Conservation (phyloP, 2,797 vertebrate genomes). For the Australoheros facetus region DNA sequence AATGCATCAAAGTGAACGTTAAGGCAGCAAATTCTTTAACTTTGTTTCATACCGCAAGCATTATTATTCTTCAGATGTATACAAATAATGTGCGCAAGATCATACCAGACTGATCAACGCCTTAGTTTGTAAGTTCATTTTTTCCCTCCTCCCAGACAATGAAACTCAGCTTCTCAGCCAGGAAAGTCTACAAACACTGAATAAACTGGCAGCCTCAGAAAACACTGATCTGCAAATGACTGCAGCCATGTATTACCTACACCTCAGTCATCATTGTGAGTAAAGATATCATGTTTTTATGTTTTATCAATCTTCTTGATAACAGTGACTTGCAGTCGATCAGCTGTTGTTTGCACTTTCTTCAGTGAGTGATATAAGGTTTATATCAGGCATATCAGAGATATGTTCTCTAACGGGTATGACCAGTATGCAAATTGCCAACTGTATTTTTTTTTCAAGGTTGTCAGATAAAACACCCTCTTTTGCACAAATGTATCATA, state of each 20-base stretch:
- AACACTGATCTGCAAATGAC: conserved; percentile 78
- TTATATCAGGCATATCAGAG: conserved; percentile 1
- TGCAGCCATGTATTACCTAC: conserved; percentile 81
- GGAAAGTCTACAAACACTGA: conserved; percentile 73
- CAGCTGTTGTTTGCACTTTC: conserved; percentile 18
- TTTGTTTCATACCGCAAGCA: neutral
- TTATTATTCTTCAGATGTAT: neutral
- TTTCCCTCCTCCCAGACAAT: conserved; percentile 70
- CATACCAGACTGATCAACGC: neutral
- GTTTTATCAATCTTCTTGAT: neutral
- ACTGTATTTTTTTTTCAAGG: conserved; percentile 14
- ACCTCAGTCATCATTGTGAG: conserved; percentile 84
- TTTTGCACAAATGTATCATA: neutral
- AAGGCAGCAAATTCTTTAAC: neutral
- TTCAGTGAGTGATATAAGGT: neutral
- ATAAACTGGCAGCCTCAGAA: conserved; percentile 79
- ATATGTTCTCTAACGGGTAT: conserved; percentile 25
- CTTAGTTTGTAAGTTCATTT: no score
- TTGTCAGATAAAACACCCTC: neutral
- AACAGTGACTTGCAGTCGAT: neutral
- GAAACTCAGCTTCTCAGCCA: conserved; percentile 70
- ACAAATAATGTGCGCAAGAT: neutral
- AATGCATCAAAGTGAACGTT: neutral
- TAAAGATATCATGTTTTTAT: conserved; percentile 38
- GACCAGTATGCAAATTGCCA: conserved; percentile 71